Evolutionary conservation across 2,888 invertebrate genomes (phyloP).

Genomic region (Ichneumon xanthorius): DNA sequence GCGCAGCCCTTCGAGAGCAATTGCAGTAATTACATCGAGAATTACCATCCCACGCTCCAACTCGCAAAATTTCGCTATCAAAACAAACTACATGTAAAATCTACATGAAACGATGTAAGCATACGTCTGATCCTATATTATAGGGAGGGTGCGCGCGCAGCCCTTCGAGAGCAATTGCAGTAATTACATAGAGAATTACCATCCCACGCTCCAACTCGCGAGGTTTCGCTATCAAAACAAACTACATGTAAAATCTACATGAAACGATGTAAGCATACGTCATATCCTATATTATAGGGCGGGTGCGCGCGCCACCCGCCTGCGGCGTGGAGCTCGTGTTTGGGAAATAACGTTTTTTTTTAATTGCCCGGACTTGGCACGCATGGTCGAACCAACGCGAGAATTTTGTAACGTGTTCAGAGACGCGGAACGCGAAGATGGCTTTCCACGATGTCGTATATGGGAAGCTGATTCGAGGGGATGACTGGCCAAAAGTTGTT

Average conservation of each 20-base stretch:
- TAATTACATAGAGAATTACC: slow-evolving; percentile 11
- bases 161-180: neutral
- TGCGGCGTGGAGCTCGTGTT: too few species aligned
- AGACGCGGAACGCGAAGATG: slow-evolving; percentile 1
- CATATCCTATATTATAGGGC: neutral
- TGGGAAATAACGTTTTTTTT: neutral
- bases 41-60: neutral
- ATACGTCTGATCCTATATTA: neutral
- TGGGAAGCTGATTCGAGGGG: neutral
- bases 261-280: slow-evolving; percentile 6
- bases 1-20: neutral
- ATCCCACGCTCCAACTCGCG: neutral
- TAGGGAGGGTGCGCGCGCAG: neutral
- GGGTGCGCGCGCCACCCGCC: too few species aligned
- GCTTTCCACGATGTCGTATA: slow-evolving; percentile 5
- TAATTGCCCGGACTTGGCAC: neutral
- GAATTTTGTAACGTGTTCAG: neutral
- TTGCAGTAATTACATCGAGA: slow-evolving; percentile 1
- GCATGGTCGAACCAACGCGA: neutral
- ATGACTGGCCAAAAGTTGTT: slow-evolving; percentile 35
- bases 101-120: neutral
- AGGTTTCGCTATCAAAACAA: slow-evolving; percentile 7
- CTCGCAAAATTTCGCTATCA: neutral
- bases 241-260: neutral
- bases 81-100: slow-evolving; percentile 1